Base-by-base conservation (phyloP, 2,113 vertebrate species). In the Chascanopsetta lugubris region DNA sequence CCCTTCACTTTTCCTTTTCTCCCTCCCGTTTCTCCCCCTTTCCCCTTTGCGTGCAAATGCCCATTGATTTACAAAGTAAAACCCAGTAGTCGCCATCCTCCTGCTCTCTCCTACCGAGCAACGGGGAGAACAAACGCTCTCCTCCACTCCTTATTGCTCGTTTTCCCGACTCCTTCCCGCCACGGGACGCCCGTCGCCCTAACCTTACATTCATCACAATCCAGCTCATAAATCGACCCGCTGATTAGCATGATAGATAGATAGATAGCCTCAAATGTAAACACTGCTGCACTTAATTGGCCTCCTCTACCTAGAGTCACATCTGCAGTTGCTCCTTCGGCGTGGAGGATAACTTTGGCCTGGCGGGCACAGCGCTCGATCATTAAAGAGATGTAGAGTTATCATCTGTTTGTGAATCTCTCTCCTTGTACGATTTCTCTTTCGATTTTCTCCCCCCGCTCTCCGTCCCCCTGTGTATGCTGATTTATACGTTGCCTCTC, bases 261-360 rank as follows among this genome's bases (percentile, higher is more conserved):
- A 97, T 96, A 88, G 93, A 96, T 95, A 92, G 93, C 88, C 87
- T 62, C 85, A 94, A 94, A 95, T 95, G 94, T 96, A 96, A 96
- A 97, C 95, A 95, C 94, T 94, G 93, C 91, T 32, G n/a, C 61
- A 49, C 74, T 69, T 82, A 87, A 85, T 78, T 84, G 84, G 67
- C 59, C 46, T n/a, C 30, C n/a, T 73, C 73, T 72, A 79, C 74
- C 74, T 69, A 50, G 72, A 80, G 72, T 81, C 69, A 55, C 48
- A 26, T 72, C 56, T 55, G 67, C n/a, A 53, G 67, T n/a, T 53
- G 57, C 56, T 61, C 18, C 21, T 61, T 42, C 53, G 72, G 53
- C 20, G 2, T 7, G n/a, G 26, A 60, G 58, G 46, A 70, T 55
- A 69, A 74, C 59, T 73, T 73, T 48, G 71, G 47, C 47, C 70